Evolutionary conservation across 2,888 invertebrate species (phyloP).

Genomic region (Boloria selene): DNA sequence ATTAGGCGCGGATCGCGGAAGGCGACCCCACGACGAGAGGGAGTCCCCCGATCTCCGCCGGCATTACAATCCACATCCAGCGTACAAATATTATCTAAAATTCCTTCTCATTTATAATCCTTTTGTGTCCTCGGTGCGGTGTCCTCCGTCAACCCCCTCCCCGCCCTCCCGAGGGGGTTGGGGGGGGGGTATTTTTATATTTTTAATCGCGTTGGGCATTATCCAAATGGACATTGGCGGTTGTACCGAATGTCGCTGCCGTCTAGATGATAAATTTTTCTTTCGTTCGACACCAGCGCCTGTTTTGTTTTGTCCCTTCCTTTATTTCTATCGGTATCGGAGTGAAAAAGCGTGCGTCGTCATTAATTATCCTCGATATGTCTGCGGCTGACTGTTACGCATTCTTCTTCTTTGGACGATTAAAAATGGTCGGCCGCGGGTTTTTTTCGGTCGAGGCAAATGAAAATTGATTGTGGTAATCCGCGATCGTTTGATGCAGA

Average conservation of each 20-base stretch:
- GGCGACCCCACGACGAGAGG: conserved; percentile 57
- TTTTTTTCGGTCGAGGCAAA: conserved; percentile 53
- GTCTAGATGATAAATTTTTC: conserved; percentile 81
- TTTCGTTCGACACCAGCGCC: conserved; percentile 79
- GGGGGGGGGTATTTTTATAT: conserved; percentile 80
- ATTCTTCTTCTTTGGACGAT: conserved; percentile 70
- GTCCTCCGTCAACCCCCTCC: conserved; percentile 77
- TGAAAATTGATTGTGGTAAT: conserved; percentile 79
- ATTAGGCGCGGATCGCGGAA: conserved; percentile 77
- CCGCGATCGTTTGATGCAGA: conserved; percentile 73
- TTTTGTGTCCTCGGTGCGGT: conserved; percentile 82
- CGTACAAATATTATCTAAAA: conserved; percentile 83
- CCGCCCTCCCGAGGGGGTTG: conserved; percentile 49
- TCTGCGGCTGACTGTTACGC: conserved; percentile 74
- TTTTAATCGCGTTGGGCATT: conserved; percentile 83
- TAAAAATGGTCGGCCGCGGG: conserved; percentile 67
- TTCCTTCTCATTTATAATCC: conserved; percentile 84
- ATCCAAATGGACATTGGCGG: conserved; percentile 82
- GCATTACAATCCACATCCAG: conserved; percentile 82
- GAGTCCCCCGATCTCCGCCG: conserved; percentile 47
- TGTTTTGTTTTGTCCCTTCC: conserved; percentile 79
- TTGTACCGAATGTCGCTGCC: conserved; percentile 74
- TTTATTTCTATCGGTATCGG: conserved; percentile 65
- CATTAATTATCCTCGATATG: conserved; percentile 79
- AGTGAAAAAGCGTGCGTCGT: conserved; percentile 66